These are phyloP conservation scores for Galerucella nymphaeae DNA, from an alignment of 2,888 invertebrate genomes.

Conservation along the genomic window DNA sequence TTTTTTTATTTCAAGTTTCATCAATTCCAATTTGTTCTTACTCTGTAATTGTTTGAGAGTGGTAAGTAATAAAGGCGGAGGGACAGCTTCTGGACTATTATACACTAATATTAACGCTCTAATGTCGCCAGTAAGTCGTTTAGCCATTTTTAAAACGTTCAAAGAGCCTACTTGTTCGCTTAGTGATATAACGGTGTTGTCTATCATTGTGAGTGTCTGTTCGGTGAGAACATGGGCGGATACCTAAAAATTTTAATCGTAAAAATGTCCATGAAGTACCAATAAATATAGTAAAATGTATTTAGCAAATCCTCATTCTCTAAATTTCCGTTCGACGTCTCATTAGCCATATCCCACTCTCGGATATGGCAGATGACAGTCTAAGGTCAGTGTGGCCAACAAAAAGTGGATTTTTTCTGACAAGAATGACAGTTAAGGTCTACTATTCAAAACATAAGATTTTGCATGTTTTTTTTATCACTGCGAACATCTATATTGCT, in stretches of 20 bases:
- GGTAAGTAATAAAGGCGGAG: constrained; percentile 57
- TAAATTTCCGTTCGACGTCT: too few relatives aligned
- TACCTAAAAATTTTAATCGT: constrained; percentile 61
- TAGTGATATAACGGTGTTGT: constrained; percentile 72
- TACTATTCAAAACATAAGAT: too few relatives aligned
- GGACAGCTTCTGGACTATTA: constrained; percentile 62
- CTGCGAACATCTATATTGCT: too few relatives aligned
- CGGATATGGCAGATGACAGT: too few relatives aligned
- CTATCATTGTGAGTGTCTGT: constrained; percentile 71
- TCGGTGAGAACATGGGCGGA: constrained; percentile 72
- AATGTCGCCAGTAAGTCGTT: constrained; percentile 69
- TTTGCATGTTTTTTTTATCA: too few relatives aligned
- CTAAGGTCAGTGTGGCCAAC: too few relatives aligned
- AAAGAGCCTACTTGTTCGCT: constrained; percentile 67
- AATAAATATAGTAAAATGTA: too few relatives aligned
- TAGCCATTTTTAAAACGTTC: constrained; percentile 67
- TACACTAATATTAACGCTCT: constrained; percentile 71
- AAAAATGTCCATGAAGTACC: too few relatives aligned
- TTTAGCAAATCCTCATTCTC: too few relatives aligned
- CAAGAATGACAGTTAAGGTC: too few relatives aligned
- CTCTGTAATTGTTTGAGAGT: constrained; percentile 59
- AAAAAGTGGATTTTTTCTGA: too few relatives aligned
- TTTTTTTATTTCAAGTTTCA: constrained; percentile 53
- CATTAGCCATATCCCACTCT: too few relatives aligned
- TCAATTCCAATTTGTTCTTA: constrained; percentile 58